These are phyloP conservation scores for Sebastes alutus DNA, from an alignment of 2,797 vertebrate genomes.

Conservation along the genomic window DNA sequence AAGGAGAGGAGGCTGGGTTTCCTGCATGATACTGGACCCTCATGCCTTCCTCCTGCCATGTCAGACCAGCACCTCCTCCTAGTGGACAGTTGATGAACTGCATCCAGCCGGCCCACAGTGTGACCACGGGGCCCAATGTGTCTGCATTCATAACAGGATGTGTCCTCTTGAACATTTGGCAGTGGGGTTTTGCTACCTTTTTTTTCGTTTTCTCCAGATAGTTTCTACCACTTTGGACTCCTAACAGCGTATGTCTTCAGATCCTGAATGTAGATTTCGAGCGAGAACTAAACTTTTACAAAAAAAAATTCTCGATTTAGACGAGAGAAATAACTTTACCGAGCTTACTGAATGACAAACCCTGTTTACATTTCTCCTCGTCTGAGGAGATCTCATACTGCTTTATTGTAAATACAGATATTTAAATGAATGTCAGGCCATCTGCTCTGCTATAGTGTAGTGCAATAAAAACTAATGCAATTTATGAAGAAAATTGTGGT, in stretches of 20 bases:
- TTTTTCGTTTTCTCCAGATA: slow-evolving; percentile 7
- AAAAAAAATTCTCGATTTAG: slow-evolving; percentile 59
- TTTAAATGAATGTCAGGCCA: slow-evolving; percentile 85
- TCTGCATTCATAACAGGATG: neutral
- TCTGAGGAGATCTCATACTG: slow-evolving; percentile 78
- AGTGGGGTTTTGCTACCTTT: slow-evolving; percentile 82
- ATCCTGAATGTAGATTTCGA: slow-evolving; percentile 78
- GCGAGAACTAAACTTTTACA: slow-evolving; percentile 61
- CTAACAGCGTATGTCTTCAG: slow-evolving; percentile 58
- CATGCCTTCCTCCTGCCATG: slow-evolving; percentile 51
- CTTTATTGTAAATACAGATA: slow-evolving; percentile 87
- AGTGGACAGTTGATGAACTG: slow-evolving; percentile 64
- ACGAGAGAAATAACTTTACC: slow-evolving; percentile 56
- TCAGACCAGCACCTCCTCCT: slow-evolving; percentile 75
- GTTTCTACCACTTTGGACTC: slow-evolving; percentile 40
- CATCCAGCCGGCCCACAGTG: slow-evolving; percentile 73
- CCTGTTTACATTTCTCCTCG: slow-evolving; percentile 88
- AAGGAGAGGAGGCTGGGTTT: slow-evolving; percentile 17
- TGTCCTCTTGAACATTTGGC: slow-evolving; percentile 75
- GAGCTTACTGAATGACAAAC: slow-evolving; percentile 77
- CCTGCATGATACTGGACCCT: slow-evolving; percentile 82
- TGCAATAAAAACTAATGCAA: slow-evolving; percentile 70
- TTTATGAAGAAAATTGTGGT: neutral
- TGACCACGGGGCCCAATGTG: slow-evolving; percentile 15
- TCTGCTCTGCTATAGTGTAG: slow-evolving; percentile 89